A percentile compares a stretch with the other conserved stretches of the same genome.
These are phyloP conservation scores for Apoda limacodes DNA, from an alignment of 2,888 invertebrate genomes.

Conservation along the genomic window DNA sequence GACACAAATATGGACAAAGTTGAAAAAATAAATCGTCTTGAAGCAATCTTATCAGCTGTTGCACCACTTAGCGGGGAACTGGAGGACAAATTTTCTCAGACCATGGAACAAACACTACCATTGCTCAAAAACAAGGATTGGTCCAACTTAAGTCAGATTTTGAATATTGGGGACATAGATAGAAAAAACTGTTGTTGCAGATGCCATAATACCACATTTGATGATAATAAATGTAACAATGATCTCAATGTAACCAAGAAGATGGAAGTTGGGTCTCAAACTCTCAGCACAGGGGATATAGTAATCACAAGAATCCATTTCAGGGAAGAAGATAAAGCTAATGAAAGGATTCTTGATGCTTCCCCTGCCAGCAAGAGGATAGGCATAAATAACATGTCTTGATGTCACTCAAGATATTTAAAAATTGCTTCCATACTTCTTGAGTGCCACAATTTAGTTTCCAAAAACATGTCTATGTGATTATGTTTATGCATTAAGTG, in stretches of 20 bases:
- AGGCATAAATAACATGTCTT: slow-evolving; percentile 57
- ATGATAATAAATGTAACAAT: slow-evolving; percentile 50
- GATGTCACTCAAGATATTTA: slow-evolving; percentile 39
- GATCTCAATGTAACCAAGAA: slow-evolving; percentile 59
- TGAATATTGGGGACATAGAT: slow-evolving; percentile 54
- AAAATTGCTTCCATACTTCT: slow-evolving; percentile 41
- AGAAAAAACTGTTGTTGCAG: slow-evolving; percentile 66
- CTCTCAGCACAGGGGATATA: slow-evolving; percentile 91
- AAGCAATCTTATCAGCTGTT: slow-evolving; percentile 86
- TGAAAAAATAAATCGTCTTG: slow-evolving; percentile 87
- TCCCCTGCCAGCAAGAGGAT: slow-evolving; percentile 49
- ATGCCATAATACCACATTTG: slow-evolving; percentile 63
- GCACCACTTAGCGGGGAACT: slow-evolving; percentile 76
- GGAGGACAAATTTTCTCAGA: slow-evolving; percentile 62
- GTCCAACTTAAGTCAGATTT: slow-evolving; percentile 62
- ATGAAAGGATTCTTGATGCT: slow-evolving; percentile 60
- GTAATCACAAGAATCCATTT: slow-evolving; percentile 86
- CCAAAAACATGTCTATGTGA: no score
- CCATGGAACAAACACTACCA: slow-evolving; percentile 64
- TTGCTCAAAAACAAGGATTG: slow-evolving; percentile 66
- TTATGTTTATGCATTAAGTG: no score
- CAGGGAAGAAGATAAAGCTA: slow-evolving; percentile 59
- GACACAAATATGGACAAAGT: slow-evolving; percentile 86
- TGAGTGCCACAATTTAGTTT: slow-evolving; percentile 57
- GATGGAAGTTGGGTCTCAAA: slow-evolving; percentile 79